Evolutionary conservation across 2,888 invertebrate species (phyloP).

Genomic region (Leptinotarsa juncta): DNA sequence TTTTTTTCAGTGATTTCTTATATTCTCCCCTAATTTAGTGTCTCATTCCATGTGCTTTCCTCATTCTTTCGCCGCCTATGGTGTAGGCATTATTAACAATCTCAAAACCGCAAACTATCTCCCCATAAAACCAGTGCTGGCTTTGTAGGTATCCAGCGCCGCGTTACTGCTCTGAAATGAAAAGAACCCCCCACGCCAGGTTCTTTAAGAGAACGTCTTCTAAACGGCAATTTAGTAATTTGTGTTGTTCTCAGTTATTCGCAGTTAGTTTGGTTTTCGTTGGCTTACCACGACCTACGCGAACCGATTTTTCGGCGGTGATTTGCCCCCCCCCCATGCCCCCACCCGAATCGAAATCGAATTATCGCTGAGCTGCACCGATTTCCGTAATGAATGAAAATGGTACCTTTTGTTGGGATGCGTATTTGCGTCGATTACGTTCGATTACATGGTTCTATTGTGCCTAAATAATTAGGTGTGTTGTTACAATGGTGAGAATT

Average conservation of each 20-base stretch:
- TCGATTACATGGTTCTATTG: constrained; percentile 22
- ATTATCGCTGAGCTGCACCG: constrained; percentile 16
- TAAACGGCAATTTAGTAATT: constrained; percentile 61
- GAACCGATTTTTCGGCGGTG: constrained; percentile 29
- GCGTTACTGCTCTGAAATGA: constrained; percentile 32
- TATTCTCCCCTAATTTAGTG: too few relatives aligned
- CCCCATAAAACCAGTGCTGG: constrained; percentile 8
- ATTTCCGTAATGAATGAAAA: constrained; percentile 23
- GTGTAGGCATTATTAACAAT: too few relatives aligned
- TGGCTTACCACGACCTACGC: constrained; percentile 35
- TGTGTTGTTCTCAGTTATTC: constrained; percentile 56
- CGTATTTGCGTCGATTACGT: constrained; percentile 8
- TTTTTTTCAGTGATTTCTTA: too few relatives aligned
- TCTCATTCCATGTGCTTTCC: too few relatives aligned
- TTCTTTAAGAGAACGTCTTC: constrained; percentile 55
- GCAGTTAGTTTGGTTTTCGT: constrained; percentile 45
- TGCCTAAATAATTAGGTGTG: constrained; percentile 28
- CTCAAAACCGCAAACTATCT: background rate
- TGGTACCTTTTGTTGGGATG: constrained; percentile 18
- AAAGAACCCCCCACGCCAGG: constrained; percentile 40
- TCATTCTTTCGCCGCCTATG: too few relatives aligned
- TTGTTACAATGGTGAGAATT: constrained; percentile 39
- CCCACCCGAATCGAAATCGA: background rate
- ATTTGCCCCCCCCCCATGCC: constrained; percentile 17
- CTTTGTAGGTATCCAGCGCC: background rate